Base-by-base conservation (phyloP, 2,888 invertebrate species). In the Lumbricus terrestris region DNA sequence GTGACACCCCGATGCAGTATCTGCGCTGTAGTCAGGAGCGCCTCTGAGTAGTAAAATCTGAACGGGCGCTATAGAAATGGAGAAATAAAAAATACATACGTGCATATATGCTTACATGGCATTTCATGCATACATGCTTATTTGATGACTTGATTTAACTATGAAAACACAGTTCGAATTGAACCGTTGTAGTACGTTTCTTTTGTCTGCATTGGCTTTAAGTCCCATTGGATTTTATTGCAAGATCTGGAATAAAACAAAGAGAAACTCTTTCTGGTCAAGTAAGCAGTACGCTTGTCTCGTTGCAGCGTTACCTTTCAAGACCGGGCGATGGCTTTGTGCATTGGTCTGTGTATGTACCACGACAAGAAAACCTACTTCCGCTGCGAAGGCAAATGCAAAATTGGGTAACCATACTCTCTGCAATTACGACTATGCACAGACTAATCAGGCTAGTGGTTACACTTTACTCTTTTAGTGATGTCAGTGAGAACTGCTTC, bases 311-410 rank as follows among this genome's bases (percentile, higher is more conserved):
- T 91, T 38, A 91, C 91, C 8, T 91, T 91, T 47, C 89, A 91
- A 88, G 91, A 91, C 47, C 47, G 91, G 16, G 91, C 91, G 16
- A 91, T 90, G 90, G 88, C 90, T 29, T 89, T 91, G 2, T 91
- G 91, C 88, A 91, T 91, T 38, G 91, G 91, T 20, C 42, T 91
- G 83, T 91, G 91, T 37, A 90, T 91, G 90, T 91, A 90, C 90
- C 90, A 91, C 89, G 91, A 91, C 82, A 91, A 89, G 83, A 90
- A 89, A 33, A 88, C 91, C n/a, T 91, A 85, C 89, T 83, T 85
- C 88, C 54, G 88, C 23, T 90, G 90, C 35, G 89, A 89, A 47
- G 23, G 89, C 47, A 89, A 85, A 47, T 90, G 90, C 85, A 40
- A 69, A 83, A 90, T 90, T 82, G 90, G 90, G 88, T 88, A 40